Percentiles rank a stretch among this genome's conserved stretches.
Evolutionary conservation across 2,797 vertebrate genomes (phyloP).

Genomic region (Tragopan temminckii): DNA sequence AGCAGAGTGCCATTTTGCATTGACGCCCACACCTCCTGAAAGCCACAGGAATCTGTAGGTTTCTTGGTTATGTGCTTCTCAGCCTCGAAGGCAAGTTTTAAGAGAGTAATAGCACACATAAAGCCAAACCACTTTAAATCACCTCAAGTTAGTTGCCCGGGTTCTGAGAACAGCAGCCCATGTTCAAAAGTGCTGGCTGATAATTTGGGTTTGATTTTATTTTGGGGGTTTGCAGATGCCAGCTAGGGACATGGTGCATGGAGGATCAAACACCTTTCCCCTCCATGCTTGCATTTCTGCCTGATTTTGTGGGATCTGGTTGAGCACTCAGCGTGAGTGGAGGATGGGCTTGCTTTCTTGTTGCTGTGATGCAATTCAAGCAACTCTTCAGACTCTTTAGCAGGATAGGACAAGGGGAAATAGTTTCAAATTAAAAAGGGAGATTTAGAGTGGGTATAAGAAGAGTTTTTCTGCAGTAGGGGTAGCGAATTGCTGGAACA

Average conservation of each 20-base stretch:
- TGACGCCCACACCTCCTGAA: background rate
- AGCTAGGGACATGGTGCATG: rapidly evolving
- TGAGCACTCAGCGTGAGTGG: background rate
- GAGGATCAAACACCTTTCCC: background rate
- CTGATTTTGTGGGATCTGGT: background rate
- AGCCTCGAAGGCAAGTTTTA: background rate
- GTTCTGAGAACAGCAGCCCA: background rate
- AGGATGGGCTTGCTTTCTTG: background rate
- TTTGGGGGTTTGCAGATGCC: background rate
- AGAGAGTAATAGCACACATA: background rate
- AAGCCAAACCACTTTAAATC: background rate
- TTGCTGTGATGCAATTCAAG: background rate
- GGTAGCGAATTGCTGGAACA: no score
- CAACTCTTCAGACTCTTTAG: no score
- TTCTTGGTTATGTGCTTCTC: background rate
- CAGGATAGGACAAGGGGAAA: no score
- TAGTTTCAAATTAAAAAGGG: no score
- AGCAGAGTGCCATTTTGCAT: background rate
- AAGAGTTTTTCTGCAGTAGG: no score
- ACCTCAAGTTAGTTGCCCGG: background rate
- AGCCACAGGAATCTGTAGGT: background rate
- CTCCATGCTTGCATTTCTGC: rapidly evolving
- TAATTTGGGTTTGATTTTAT: background rate
- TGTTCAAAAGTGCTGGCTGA: background rate
- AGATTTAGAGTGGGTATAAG: no score